Percentiles rank a stretch among this genome's conserved stretches.
Conservation (phyloP, 2,797 vertebrate species). For the Phalanger gymnotis region DNA sequence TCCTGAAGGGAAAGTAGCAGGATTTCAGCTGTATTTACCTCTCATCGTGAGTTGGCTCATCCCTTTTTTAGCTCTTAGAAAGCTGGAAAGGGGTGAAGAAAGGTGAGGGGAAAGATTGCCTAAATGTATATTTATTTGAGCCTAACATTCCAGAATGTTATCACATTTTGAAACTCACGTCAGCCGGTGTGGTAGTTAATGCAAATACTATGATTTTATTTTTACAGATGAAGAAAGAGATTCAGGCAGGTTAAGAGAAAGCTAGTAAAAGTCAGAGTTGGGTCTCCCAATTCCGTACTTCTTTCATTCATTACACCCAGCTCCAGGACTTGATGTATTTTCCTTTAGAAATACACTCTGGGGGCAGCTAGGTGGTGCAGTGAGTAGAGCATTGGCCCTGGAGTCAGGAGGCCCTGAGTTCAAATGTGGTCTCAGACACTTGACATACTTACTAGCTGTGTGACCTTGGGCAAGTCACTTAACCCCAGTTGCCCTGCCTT, state of each 20-base stretch:
- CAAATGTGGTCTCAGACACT: too few relatives aligned
- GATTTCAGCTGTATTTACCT: background rate
- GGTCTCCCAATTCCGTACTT: background rate
- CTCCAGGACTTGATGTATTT: background rate
- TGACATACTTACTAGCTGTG: too few relatives aligned
- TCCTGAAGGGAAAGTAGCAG: conserved; percentile 33
- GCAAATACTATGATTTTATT: background rate
- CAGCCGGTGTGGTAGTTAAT: background rate
- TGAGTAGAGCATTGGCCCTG: too few relatives aligned
- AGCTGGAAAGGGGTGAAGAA: background rate
- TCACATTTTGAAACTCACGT: background rate
- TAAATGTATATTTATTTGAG: background rate
- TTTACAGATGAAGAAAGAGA: background rate
- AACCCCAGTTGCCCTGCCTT: too few relatives aligned
- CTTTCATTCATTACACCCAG: background rate
- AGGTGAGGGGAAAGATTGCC: background rate
- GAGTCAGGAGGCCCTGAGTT: too few relatives aligned
- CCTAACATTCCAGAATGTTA: background rate
- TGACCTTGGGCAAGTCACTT: too few relatives aligned
- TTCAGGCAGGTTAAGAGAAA: background rate
- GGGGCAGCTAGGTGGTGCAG: too few relatives aligned
- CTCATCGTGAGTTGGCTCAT: conserved; percentile 1
- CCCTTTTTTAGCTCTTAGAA: background rate
- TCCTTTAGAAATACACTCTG: background rate
- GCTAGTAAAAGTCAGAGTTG: background rate